phyloP scores from a whole-genome alignment of 2,888 invertebrate genomes.

The Pandemis corylana region DNA sequence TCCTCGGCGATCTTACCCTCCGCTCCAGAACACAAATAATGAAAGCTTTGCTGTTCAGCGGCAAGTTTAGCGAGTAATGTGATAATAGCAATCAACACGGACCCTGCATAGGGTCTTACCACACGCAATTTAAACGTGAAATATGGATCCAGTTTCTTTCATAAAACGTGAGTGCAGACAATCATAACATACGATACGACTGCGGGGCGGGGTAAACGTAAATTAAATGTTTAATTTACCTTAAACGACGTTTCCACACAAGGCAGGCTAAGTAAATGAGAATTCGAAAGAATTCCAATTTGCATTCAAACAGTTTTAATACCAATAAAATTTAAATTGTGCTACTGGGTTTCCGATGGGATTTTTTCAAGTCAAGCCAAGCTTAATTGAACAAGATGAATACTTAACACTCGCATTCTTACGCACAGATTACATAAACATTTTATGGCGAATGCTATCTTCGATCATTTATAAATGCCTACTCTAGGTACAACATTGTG shows the following conservation, averaged over 20 bases:
- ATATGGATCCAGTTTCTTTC: no score
- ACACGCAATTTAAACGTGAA: no score
- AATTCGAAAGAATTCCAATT: background rate
- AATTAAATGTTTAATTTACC: background rate
- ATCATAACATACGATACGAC: background rate
- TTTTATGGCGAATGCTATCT: background rate
- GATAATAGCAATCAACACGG: no score
- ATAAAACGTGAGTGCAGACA: background rate
- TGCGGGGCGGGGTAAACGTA: background rate
- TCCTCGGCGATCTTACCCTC: no score
- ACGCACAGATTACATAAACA: background rate
- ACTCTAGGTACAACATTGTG: no score
- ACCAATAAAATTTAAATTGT: constrained; percentile 1
- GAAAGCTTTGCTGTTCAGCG: no score
- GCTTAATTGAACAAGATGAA: background rate
- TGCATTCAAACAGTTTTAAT: background rate
- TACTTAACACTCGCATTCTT: background rate
- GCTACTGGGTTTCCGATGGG: background rate
- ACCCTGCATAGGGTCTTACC: no score
- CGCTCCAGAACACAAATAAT: no score
- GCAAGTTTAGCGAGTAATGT: no score
- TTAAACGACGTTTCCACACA: background rate
- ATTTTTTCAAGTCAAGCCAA: background rate
- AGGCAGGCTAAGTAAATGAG: background rate
- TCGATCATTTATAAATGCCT: no score